Base-by-base conservation (phyloP, 2,113 vertebrate genomes). In the Phalacrocorax carbo region DNA sequence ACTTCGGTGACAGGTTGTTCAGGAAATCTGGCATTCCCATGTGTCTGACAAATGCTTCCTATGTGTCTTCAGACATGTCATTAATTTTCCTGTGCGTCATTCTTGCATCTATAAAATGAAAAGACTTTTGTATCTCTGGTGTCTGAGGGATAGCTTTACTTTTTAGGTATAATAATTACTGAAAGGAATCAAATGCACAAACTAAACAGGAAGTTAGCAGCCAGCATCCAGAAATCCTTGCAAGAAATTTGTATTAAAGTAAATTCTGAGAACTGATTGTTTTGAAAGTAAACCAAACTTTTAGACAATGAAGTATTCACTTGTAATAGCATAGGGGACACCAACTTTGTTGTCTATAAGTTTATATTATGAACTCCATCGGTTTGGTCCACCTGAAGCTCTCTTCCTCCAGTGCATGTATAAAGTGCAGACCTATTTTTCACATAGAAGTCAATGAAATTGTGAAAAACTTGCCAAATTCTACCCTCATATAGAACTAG, bases 1-100 rank as follows among this genome's bases (percentile, higher is more conserved):
- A 29, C 7, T 40, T 42, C 0, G 0, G 18, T 70, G 72, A 57
- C 23, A 65, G 27, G 16, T 49, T 54, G 18, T 16, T 62, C 21
- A 42, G 27, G 11, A 91, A 73, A 76, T 49, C 22, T 49, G 18
- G 8, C 13, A 76, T 42, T 42, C 42, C 42, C 42, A 42, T 42
- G 42, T 42, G 42, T 49, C 22, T 49, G 18, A 7, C 12, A 76
- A 66, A 32, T 27, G 3, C 11, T 90, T 88, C 34, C 15, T 3
- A 25, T 26, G 3, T 46, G 14, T 61, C 40, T 65, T 81, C 64
- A 79, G 21, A 58, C 14, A 65, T 15, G 5, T 49, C 49, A 15
- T 62, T 83, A 70, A 38, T 70, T 88, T 84, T 18, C 14, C 4
- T 44, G 20, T 38, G 22, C 23, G 42, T n/a, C 38, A 55, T 82